Evolutionary conservation across 1,140 invertebrate species (phyloP).

Genomic region (Megalopta genalis): DNA sequence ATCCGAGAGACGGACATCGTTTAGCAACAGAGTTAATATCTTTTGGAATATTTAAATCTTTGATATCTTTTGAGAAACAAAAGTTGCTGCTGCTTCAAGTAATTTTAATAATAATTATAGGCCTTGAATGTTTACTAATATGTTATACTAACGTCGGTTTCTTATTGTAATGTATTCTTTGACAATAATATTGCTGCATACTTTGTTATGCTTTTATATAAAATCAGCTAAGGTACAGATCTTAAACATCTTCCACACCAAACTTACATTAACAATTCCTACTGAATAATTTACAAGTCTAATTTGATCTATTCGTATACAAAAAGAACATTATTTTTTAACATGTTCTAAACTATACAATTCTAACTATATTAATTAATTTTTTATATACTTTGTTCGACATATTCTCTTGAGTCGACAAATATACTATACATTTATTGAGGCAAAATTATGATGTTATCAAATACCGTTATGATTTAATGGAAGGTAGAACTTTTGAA

Average conservation of each 20-base stretch:
- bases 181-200: conserved; percentile 46
- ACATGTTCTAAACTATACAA: background rate
- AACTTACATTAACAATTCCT: conserved; percentile 7
- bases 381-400: background rate
- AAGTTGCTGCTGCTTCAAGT: conserved; percentile 9
- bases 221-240: background rate
- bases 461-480: background rate
- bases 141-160: conserved; percentile 19
- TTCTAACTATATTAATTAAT: background rate
- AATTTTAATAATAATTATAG: conserved; percentile 22
- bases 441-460: background rate
- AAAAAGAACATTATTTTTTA: conserved; percentile 1
- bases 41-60: conserved; percentile 1
- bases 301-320: conserved; percentile 3
- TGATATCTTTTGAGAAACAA: background rate
- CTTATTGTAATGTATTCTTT: conserved; percentile 33
- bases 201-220: conserved; percentile 35
- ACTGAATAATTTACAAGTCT: background rate
- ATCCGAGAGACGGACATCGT: conserved; percentile 10
- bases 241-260: conserved; percentile 2
- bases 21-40: conserved; percentile 1
- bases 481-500: conserved; percentile 2
- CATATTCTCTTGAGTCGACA: background rate
- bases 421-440: background rate
- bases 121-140: conserved; percentile 32